Evolutionary conservation across 2,888 invertebrate species (phyloP).

Genomic region (Drosophila anomelani): DNA sequence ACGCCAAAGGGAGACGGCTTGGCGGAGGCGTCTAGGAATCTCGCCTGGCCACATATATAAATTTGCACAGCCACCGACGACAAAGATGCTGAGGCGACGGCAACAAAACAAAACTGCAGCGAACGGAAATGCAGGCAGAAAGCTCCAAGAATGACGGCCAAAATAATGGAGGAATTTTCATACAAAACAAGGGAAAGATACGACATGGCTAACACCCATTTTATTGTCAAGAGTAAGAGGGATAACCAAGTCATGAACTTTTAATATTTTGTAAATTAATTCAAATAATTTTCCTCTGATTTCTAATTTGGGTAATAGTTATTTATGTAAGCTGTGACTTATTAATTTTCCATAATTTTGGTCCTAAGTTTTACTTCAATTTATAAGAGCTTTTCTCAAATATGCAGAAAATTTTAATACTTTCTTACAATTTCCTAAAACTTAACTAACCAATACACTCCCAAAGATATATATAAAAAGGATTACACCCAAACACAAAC

Average conservation of each 20-base stretch:
- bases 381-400: no score
- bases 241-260: neutral
- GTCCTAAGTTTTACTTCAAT: no score
- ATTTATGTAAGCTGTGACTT: no score
- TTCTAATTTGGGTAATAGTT: no score
- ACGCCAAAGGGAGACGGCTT: slow-evolving; percentile 6
- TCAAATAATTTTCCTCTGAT: no score
- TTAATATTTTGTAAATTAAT: neutral
- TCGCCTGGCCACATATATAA: slow-evolving; percentile 56
- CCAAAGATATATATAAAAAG: no score
- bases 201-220: neutral
- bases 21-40: slow-evolving; percentile 34
- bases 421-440: no score
- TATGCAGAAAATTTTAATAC: no score
- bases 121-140: slow-evolving; percentile 61
- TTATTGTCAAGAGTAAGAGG: no score
- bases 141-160: slow-evolving; percentile 43
- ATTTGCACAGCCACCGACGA: slow-evolving; percentile 46
- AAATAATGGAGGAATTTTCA: slow-evolving; percentile 22
- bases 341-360: no score
- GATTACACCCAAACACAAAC: no score
- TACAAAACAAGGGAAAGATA: neutral
- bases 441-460: no score
- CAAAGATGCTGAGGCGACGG: slow-evolving; percentile 11
- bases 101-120: slow-evolving; percentile 50